Conservation (phyloP, 2,797 vertebrate genomes). For the Sphaeramia orbicularis region DNA sequence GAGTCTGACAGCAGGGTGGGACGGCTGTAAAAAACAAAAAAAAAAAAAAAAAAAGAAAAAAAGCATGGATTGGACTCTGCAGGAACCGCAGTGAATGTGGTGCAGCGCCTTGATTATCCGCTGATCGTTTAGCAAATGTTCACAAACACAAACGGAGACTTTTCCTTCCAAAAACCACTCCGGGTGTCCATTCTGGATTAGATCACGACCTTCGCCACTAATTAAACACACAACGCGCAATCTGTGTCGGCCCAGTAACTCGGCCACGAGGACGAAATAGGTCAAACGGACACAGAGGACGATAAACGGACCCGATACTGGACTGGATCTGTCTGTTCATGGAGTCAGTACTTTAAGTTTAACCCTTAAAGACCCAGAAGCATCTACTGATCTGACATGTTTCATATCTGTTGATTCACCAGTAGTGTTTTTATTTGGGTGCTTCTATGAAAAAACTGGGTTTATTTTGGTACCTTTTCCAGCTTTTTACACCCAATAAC, state of each 20-base stretch:
- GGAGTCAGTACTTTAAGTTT: too few species aligned
- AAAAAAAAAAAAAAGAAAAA: not conserved
- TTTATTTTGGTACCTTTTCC: too few species aligned
- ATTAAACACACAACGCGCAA: slow-evolving; percentile 39
- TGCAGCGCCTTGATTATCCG: slow-evolving; percentile 36
- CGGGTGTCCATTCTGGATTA: slow-evolving; percentile 23
- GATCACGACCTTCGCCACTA: slow-evolving; percentile 32
- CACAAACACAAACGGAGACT: slow-evolving; percentile 48
- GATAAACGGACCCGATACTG: too few species aligned
- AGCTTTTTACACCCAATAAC: too few species aligned
- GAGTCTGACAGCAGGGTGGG: slow-evolving; percentile 84
- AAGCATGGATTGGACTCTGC: slow-evolving; percentile 41
- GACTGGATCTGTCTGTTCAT: too few species aligned
- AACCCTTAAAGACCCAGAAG: too few species aligned
- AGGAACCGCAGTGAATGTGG: slow-evolving; percentile 49
- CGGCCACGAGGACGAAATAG: not conserved
- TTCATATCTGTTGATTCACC: too few species aligned
- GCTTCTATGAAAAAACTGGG: too few species aligned
- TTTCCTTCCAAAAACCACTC: slow-evolving; percentile 36
- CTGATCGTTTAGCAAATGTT: slow-evolving; percentile 72
- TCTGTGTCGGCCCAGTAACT: slow-evolving; percentile 16
- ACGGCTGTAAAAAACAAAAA: slow-evolving; percentile 50
- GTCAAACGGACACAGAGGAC: not conserved
- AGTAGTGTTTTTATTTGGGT: too few species aligned
- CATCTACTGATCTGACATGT: too few species aligned